Evolutionary conservation across 2,888 invertebrate species (phyloP).

Genomic region (Eupithecia pulchellata): DNA sequence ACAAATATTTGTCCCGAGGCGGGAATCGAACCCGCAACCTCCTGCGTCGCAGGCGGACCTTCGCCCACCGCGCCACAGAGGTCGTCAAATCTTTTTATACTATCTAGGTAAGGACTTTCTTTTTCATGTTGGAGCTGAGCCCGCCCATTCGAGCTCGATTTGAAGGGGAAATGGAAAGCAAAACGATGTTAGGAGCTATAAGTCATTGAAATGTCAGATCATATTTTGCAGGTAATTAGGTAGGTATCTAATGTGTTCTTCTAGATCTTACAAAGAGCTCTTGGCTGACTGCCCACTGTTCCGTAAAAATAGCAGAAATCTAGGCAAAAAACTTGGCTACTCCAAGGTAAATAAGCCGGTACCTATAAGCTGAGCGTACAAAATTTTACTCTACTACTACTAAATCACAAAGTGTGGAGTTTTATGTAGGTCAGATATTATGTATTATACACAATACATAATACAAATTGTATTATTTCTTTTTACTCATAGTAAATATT

Average conservation of each 20-base stretch:
- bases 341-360: not conserved
- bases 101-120: too few species aligned
- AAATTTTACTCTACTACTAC: not conserved
- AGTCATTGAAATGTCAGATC: not conserved
- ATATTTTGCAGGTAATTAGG: not conserved
- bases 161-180: too few species aligned
- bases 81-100: too few species aligned
- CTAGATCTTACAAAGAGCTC: not conserved
- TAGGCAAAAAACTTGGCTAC: not conserved
- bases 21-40: too few species aligned
- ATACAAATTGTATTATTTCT: too few species aligned
- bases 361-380: not conserved
- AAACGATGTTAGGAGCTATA: not conserved
- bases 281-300: not conserved
- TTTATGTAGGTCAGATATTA: not conserved
- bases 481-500: too few species aligned
- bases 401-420: not conserved
- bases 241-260: not conserved
- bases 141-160: too few species aligned
- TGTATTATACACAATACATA: too few species aligned
- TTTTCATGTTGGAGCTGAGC: too few species aligned
- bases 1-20: too few species aligned
- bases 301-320: not conserved
- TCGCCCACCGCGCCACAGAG: too few species aligned
- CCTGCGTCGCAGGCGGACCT: too few species aligned